Percentiles rank a stretch among this genome's conserved stretches.
Evolutionary conservation across 1,140 invertebrate genomes (phyloP).

Genomic region (Lepidotrigona ventralis): DNA sequence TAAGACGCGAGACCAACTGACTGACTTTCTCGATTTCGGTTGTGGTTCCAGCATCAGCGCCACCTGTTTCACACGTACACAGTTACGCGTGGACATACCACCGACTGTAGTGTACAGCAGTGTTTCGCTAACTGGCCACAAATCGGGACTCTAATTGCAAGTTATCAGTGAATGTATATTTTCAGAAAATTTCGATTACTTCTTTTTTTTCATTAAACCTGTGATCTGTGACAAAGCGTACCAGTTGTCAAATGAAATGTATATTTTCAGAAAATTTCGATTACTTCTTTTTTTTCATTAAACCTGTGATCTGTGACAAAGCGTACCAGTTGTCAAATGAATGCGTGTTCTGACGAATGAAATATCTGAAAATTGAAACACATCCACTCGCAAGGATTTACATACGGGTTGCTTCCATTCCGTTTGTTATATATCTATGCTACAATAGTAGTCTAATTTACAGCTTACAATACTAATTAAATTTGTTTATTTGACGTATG

Average conservation of each 20-base stretch:
- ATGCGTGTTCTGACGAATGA: background rate
- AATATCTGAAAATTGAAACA: background rate
- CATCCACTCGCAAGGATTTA: background rate
- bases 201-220: background rate
- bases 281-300: background rate
- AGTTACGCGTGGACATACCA: constrained; percentile 7
- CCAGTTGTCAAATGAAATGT: background rate
- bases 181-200: no score
- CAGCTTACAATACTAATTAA: no score
- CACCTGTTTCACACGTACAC: constrained; percentile 58
- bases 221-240: background rate
- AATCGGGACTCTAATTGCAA: background rate
- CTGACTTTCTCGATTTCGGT: constrained; percentile 44
- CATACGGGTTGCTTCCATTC: background rate
- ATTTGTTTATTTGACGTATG: background rate
- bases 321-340: background rate
- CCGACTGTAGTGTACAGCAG: background rate
- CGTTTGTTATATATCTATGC: background rate
- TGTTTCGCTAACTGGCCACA: background rate
- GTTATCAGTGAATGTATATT: background rate
- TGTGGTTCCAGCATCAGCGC: constrained; percentile 61
- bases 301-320: background rate
- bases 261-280: background rate
- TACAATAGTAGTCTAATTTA: no score
- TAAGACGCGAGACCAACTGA: constrained; percentile 71